Evolutionary conservation across 1,140 invertebrate genomes (phyloP).

Genomic region (Bombyx mori): DNA sequence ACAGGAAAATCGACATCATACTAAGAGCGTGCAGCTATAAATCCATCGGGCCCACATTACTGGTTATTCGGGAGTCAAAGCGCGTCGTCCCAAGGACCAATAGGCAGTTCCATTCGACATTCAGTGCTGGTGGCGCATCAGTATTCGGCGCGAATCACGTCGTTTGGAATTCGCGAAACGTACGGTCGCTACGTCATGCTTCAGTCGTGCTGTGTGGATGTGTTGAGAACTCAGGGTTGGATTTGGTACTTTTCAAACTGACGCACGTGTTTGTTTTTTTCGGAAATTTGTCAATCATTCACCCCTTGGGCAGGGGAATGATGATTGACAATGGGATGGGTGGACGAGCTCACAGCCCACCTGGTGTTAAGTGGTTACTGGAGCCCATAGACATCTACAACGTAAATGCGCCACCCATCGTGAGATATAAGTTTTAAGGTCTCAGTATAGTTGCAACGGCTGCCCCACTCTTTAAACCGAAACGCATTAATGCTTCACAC

Average conservation of each 20-base stretch:
- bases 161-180: conserved; percentile 27
- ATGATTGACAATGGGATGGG: no score
- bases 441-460: no score
- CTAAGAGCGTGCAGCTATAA: conserved; percentile 17
- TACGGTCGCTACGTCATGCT: conserved; percentile 33
- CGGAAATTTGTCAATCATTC: no score
- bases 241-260: conserved; percentile 4
- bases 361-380: no score
- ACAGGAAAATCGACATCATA: conserved; percentile 11
- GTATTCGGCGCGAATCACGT: conserved; percentile 18
- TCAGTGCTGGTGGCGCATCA: conserved; percentile 14
- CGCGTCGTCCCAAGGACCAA: conserved; percentile 19
- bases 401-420: no score
- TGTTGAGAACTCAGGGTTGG: conserved; percentile 11
- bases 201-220: conserved; percentile 24
- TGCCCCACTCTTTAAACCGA: no score
- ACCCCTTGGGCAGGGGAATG: no score
- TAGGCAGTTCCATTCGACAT: conserved; percentile 19
- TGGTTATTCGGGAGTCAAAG: conserved; percentile 12
- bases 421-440: no score
- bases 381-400: no score
- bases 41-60: conserved; percentile 19
- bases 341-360: no score
- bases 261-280: no score
- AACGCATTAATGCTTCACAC: no score